phyloP scores from a whole-genome alignment of 2,113 vertebrate genomes.

The Pygoscelis adeliae region DNA sequence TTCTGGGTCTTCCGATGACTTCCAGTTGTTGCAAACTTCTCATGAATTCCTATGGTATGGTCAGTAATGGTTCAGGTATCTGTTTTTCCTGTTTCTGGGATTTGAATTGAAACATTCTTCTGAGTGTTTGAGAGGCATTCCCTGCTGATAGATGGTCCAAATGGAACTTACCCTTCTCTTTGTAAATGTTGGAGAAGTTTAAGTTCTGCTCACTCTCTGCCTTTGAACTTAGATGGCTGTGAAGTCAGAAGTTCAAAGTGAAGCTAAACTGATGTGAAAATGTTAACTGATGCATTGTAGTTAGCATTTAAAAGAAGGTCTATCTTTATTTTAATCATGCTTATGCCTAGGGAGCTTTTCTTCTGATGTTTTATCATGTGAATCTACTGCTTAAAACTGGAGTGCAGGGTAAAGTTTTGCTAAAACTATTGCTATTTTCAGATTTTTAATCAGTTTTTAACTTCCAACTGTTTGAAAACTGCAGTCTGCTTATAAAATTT shows the following conservation, averaged over 20 bases:
- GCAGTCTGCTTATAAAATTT: neutral
- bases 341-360: constrained; percentile 4
- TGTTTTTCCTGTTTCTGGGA: neutral
- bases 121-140: neutral
- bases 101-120: constrained; percentile 19
- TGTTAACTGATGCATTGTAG: neutral
- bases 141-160: neutral
- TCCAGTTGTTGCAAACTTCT: neutral
- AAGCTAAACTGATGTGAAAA: neutral
- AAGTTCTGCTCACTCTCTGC: neutral
- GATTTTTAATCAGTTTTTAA: neutral
- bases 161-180: neutral
- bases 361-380: neutral
- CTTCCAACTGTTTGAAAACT: neutral
- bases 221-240: constrained; percentile 40
- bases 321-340: neutral
- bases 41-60: neutral
- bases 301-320: constrained; percentile 18
- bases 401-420: neutral
- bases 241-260: neutral
- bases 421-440: neutral
- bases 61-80: neutral
- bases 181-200: neutral
- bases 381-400: neutral
- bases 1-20: neutral